These are phyloP conservation scores for Amphiura filiformis DNA, from an alignment of 35 echinoderm and acorn worm species.

Conservation along the genomic window DNA sequence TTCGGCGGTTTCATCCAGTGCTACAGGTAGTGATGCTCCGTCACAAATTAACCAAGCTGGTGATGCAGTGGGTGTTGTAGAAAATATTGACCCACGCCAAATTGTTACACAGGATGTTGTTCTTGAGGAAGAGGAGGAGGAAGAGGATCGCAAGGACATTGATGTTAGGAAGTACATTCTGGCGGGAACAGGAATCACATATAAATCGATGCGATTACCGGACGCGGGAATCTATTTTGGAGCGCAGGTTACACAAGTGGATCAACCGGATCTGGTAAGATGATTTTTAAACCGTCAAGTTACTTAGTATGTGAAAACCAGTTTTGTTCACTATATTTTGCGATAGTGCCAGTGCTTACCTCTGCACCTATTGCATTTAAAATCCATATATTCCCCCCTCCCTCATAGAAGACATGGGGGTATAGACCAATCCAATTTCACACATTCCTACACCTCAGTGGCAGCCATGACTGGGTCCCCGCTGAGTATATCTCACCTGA, in stretches of 20 bases:
- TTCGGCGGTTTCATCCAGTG: neutral
- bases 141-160: neutral
- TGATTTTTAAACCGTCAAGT: too few species aligned
- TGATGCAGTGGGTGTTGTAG: neutral
- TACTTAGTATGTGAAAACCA: too few species aligned
- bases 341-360: too few species aligned
- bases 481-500: too few species aligned
- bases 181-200: slow-evolving; percentile 22
- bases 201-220: slow-evolving; percentile 32
- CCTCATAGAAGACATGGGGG: too few species aligned
- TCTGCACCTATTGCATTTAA: too few species aligned
- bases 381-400: too few species aligned
- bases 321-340: too few species aligned
- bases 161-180: neutral
- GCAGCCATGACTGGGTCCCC: too few species aligned
- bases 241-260: slow-evolving; percentile 40
- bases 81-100: neutral
- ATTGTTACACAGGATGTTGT: neutral
- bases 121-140: neutral
- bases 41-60: neutral
- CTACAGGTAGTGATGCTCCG: neutral
- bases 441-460: too few species aligned
- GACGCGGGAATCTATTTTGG: slow-evolving; percentile 23
- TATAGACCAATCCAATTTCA: too few species aligned
- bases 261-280: slow-evolving; percentile 52